Evolutionary conservation across 2,797 vertebrate genomes (phyloP).

Genomic region (Pantherophis alleghaniensis): DNA sequence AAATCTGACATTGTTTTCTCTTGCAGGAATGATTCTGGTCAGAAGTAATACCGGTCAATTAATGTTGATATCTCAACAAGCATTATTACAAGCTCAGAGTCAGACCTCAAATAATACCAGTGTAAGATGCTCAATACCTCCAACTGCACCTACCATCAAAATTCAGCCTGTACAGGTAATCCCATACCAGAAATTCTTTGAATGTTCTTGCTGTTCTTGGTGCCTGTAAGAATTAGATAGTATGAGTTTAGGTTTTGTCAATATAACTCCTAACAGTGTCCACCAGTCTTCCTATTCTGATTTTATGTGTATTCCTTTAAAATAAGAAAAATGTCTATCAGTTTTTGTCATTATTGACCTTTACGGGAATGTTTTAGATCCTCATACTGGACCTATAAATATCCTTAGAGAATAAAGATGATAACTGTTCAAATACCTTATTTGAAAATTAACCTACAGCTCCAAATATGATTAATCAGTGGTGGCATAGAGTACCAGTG

Average conservation of each 20-base stretch:
- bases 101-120: conserved; percentile 58
- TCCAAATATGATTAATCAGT: not conserved
- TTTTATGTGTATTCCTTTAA: not conserved
- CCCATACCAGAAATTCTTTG: rapidly evolving
- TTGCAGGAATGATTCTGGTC: conserved; percentile 89
- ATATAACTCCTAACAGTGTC: not conserved
- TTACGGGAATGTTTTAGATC: not conserved
- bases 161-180: conserved; percentile 74
- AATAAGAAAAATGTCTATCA: not conserved
- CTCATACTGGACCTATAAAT: not conserved
- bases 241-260: not conserved
- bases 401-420: not conserved
- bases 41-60: conserved; percentile 90
- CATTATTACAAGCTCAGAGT: conserved; percentile 76
- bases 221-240: not conserved
- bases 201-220: not conserved
- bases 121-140: conserved; percentile 49
- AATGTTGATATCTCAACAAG: conserved; percentile 92
- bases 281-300: not conserved
- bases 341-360: not conserved
- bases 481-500: not conserved
- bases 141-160: conserved; percentile 64
- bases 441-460: not conserved
- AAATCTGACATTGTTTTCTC: not conserved
- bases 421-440: not conserved